phyloP scores from a whole-genome alignment of 1,140 invertebrate genomes.

The Papilio polytes region DNA sequence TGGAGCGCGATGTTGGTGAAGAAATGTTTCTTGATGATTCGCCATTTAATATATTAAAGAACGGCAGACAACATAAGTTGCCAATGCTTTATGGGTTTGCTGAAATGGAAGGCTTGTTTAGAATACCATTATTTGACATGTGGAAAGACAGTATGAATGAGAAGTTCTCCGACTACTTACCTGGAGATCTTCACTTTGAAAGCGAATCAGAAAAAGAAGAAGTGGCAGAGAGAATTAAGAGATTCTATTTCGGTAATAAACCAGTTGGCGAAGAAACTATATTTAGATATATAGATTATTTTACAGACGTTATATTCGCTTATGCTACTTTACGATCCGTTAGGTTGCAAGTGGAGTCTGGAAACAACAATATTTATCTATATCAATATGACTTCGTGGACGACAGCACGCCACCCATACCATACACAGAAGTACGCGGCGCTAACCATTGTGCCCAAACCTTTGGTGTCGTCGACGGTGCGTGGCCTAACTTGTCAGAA shows the following conservation, averaged over 20 bases:
- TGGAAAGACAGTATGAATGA: conserved; percentile 65
- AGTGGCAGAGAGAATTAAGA: conserved; percentile 51
- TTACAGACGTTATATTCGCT: conserved; percentile 58
- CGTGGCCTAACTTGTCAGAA: conserved; percentile 3
- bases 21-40: conserved; percentile 60
- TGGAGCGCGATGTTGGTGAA: conserved; percentile 59
- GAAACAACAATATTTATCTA: conserved; percentile 59
- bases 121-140: conserved; percentile 50
- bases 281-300: conserved; percentile 59
- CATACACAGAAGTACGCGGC: conserved; percentile 49
- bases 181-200: conserved; percentile 58
- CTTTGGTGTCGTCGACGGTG: conserved; percentile 46
- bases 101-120: conserved; percentile 61
- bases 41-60: conserved; percentile 60
- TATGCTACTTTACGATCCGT: conserved; percentile 55
- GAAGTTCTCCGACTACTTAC: conserved; percentile 64
- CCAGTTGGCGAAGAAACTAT: conserved; percentile 52
- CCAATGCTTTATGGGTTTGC: conserved; percentile 65
- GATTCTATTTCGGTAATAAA: conserved; percentile 55
- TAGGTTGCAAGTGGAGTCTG: conserved; percentile 51
- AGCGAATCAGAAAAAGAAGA: conserved; percentile 47
- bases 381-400: conserved; percentile 62
- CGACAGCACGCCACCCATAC: conserved; percentile 47
- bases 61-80: conserved; percentile 56
- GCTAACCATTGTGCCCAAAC: conserved; percentile 58